phyloP scores from a whole-genome alignment of 2,888 invertebrate genomes.

The Torymus texanus region DNA sequence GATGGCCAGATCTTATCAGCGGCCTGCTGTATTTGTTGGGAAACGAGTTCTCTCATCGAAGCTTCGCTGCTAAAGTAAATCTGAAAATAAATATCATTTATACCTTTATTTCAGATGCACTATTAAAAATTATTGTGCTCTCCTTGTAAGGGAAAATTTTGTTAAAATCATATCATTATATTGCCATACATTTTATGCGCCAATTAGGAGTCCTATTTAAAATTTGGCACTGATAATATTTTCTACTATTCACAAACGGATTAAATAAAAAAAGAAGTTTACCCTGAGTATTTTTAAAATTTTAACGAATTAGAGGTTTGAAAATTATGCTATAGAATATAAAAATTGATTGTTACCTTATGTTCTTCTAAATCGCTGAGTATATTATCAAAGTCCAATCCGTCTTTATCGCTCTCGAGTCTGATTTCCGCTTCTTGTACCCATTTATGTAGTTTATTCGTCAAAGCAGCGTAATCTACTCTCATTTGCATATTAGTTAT shows the following conservation, averaged over 20 bases:
- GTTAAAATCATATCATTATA: too few relatives aligned
- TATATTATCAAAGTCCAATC: slow-evolving; percentile 92
- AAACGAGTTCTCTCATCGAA: slow-evolving; percentile 86
- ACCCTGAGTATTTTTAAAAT: too few relatives aligned
- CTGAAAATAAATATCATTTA: slow-evolving; percentile 62
- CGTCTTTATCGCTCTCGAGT: slow-evolving; percentile 86
- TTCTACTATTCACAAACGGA: too few relatives aligned
- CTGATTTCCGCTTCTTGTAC: slow-evolving; percentile 88
- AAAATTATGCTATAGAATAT: too few relatives aligned
- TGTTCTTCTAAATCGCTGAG: slow-evolving; percentile 89
- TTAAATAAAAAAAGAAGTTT: too few relatives aligned
- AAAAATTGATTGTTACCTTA: slow-evolving; percentile 76
- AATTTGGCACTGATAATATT: too few relatives aligned
- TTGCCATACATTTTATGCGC: too few relatives aligned
- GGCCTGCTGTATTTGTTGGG: slow-evolving; percentile 87
- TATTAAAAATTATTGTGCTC: too few relatives aligned
- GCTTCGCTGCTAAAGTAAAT: slow-evolving; percentile 88
- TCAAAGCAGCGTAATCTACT: slow-evolving; percentile 85
- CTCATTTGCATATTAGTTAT: slow-evolving; percentile 86
- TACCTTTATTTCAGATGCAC: background rate
- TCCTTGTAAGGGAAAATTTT: too few relatives aligned
- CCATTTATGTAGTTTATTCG: slow-evolving; percentile 88
- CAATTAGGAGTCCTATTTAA: too few relatives aligned
- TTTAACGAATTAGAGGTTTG: too few relatives aligned
- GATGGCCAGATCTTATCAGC: slow-evolving; percentile 94